Evolutionary conservation across 2,113 vertebrate species (phyloP).

Genomic region (Coryphaenoides rupestris): DNA sequence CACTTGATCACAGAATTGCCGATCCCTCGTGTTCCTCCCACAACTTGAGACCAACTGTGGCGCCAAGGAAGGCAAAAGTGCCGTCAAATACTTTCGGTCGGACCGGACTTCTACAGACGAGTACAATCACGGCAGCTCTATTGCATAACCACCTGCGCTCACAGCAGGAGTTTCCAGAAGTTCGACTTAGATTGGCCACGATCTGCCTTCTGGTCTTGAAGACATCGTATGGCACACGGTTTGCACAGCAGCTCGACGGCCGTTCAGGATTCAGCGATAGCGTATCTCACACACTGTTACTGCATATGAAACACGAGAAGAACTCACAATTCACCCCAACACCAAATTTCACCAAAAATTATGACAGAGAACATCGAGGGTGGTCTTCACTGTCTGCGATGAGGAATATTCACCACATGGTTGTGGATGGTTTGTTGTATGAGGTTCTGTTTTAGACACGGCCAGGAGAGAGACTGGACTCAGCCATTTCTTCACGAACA

Average conservation of each 20-base stretch:
- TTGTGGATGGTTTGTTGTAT: constrained; percentile 14
- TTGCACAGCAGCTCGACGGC: constrained; percentile 24
- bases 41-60: constrained; percentile 55
- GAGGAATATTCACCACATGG: constrained; percentile 1
- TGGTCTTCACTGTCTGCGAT: constrained; percentile 36
- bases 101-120: constrained; percentile 42
- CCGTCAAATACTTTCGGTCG: constrained; percentile 37
- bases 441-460: constrained; percentile 27
- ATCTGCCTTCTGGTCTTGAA: too few relatives aligned
- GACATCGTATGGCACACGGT: constrained; percentile 36
- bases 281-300: constrained; percentile 38
- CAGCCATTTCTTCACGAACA: constrained; percentile 39
- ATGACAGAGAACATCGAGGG: constrained; percentile 54
- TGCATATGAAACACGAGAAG: constrained; percentile 51
- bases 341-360: constrained; percentile 51
- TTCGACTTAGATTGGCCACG: too few relatives aligned
- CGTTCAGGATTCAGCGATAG: constrained; percentile 55
- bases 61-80: constrained; percentile 62
- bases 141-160: too few relatives aligned
- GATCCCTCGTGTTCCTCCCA: constrained; percentile 48
- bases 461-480: constrained; percentile 39
- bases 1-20: constrained; percentile 45
- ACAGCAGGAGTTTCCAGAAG: neutral
- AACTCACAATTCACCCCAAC: constrained; percentile 39
- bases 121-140: constrained; percentile 56